Evolutionary conservation across 2,797 vertebrate genomes (phyloP).

Genomic region (Echeneis naucrates): DNA sequence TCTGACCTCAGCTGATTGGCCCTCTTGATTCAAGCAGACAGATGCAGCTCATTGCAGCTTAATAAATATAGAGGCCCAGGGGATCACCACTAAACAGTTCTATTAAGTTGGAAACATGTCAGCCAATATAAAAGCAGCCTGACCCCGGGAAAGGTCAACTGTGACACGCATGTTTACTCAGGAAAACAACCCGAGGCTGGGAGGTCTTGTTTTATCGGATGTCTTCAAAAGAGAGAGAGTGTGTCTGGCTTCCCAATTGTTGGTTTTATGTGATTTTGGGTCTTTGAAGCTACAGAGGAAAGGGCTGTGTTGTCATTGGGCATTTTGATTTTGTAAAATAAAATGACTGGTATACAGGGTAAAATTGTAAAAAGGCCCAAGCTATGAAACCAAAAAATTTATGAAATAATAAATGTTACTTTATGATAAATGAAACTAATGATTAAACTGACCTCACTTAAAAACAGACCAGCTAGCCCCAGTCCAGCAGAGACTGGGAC

Average conservation of each 20-base stretch:
- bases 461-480: no score
- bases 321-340: constrained; percentile 51
- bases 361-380: constrained; percentile 8
- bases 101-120: constrained; percentile 92
- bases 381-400: constrained; percentile 27
- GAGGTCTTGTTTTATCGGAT: constrained; percentile 85
- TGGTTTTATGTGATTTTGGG: constrained; percentile 76
- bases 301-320: constrained; percentile 55
- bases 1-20: constrained; percentile 83
- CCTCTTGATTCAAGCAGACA: constrained; percentile 85
- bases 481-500: no score
- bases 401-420: no score
- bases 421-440: no score
- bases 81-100: constrained; percentile 88
- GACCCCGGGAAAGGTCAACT: constrained; percentile 89
- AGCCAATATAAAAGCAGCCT: constrained; percentile 90
- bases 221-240: constrained; percentile 77
- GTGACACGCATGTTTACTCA: constrained; percentile 90
- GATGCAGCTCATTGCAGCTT: constrained; percentile 90
- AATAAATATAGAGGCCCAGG: constrained; percentile 87
- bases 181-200: constrained; percentile 86
- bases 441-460: no score
- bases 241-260: constrained; percentile 64
- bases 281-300: constrained; percentile 70
- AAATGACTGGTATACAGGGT: constrained; percentile 43